These are phyloP conservation scores for Rambutsinella grinnellia DNA, from an alignment of 2,888 invertebrate genomes.

Conservation along the genomic window DNA sequence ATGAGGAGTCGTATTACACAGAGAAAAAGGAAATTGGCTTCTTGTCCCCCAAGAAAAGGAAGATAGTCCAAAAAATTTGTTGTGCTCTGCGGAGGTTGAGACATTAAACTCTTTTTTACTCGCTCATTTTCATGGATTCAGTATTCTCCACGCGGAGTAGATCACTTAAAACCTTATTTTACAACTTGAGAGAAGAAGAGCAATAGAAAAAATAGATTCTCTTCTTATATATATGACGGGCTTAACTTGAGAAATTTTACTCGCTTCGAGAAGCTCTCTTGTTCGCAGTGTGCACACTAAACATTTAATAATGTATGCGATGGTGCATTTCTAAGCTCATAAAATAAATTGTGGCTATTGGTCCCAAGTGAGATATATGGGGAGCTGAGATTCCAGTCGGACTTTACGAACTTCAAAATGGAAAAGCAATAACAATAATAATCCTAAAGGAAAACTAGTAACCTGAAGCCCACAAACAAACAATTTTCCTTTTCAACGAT, in stretches of 20 bases:
- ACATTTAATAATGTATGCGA: conserved; percentile 42
- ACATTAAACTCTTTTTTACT: conserved; percentile 33
- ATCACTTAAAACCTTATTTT: conserved; percentile 38
- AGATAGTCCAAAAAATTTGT: neutral
- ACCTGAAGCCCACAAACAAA: neutral
- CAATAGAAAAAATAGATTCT: no score
- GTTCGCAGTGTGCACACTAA: conserved; percentile 8
- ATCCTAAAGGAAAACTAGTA: conserved; percentile 12
- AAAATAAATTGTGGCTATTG: conserved; percentile 65
- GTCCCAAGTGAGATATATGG: conserved; percentile 47
- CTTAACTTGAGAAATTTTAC: neutral
- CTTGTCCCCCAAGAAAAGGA: conserved; percentile 3
- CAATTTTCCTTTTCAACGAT: no score
- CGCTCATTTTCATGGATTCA: conserved; percentile 46
- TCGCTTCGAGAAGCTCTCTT: neutral
- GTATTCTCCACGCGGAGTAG: conserved; percentile 29
- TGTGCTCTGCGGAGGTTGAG: conserved; percentile 8
- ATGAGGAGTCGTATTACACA: conserved; percentile 42
- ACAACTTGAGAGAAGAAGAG: conserved; percentile 31
- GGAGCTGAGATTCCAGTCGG: conserved; percentile 44
- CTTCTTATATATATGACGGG: no score
- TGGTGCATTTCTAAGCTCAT: conserved; percentile 51
- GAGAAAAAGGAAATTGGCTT: conserved; percentile 39
- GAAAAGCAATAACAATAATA: conserved; percentile 47
- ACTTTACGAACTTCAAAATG: conserved; percentile 46